phyloP scores from a whole-genome alignment of 2,113 vertebrate genomes.

The Theristicus caerulescens region DNA sequence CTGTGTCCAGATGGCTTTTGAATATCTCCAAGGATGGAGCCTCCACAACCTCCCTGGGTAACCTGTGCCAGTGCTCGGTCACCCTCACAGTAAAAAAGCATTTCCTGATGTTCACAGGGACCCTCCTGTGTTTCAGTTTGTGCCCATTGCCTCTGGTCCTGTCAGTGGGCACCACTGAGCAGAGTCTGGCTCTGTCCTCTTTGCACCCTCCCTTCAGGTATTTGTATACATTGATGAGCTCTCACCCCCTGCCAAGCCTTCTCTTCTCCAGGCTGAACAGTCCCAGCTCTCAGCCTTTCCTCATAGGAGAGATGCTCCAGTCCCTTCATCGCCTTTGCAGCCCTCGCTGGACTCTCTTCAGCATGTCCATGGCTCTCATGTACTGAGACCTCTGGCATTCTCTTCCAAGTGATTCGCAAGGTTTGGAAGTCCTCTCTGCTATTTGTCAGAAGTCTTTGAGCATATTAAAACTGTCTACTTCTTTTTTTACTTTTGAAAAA shows the following conservation, averaged over 20 bases:
- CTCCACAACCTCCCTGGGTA: neutral
- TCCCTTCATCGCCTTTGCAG: neutral
- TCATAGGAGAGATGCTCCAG: neutral
- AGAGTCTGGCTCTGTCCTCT: neutral
- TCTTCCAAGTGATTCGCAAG: neutral
- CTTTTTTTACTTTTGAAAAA: neutral
- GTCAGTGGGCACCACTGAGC: neutral
- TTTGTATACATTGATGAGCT: neutral
- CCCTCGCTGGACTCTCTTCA: neutral
- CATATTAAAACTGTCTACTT: neutral
- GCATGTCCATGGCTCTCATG: neutral
- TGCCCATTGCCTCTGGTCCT: neutral
- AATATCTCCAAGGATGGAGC: neutral
- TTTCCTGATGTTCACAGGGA: neutral
- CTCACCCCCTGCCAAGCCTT: neutral
- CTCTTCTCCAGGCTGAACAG: neutral
- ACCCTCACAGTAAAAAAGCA: neutral
- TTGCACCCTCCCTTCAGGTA: neutral
- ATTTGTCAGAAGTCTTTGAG: neutral
- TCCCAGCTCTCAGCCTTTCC: neutral
- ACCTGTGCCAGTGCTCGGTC: neutral
- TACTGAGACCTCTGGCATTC: neutral
- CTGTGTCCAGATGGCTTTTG: fast-evolving
- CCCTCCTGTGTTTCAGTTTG: fast-evolving
- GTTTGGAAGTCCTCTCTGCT: neutral